Evolutionary conservation across 1,140 invertebrate genomes (phyloP).

Genomic region (Gonatopus flavifemur): DNA sequence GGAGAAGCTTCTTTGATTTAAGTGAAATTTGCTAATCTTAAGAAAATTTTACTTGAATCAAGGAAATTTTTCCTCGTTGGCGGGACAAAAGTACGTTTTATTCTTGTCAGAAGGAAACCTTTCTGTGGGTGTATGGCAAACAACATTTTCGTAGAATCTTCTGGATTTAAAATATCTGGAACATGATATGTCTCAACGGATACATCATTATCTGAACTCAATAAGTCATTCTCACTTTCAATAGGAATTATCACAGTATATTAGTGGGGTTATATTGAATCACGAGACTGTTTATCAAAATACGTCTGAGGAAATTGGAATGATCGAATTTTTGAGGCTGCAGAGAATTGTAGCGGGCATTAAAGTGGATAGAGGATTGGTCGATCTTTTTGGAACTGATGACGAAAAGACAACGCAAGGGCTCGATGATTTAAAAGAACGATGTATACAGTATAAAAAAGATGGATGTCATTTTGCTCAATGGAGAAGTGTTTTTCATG

Average conservation of each 20-base stretch:
- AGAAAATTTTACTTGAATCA: no score
- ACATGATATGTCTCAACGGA: no score
- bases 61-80: no score
- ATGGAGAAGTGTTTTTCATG: slow-evolving; percentile 96
- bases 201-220: no score
- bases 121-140: no score
- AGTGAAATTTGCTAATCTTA: no score
- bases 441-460: slow-evolving; percentile 97
- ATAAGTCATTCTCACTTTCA: no score
- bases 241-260: slow-evolving; percentile 61
- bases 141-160: no score
- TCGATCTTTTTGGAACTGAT: slow-evolving; percentile 84
- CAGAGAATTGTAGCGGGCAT: slow-evolving; percentile 88
- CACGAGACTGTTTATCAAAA: slow-evolving; percentile 98
- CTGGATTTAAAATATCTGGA: no score
- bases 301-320: slow-evolving; percentile 78
- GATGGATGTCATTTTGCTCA: slow-evolving; percentile 98
- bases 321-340: slow-evolving; percentile 79
- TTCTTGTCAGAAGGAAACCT: no score
- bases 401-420: slow-evolving; percentile 96
- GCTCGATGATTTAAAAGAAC: slow-evolving; percentile 88
- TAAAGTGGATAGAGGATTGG: slow-evolving; percentile 90
- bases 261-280: slow-evolving; percentile 92
- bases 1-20: no score
- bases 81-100: no score